phyloP scores from a whole-genome alignment of 2,113 vertebrate genomes.

The Zapornia atra region DNA sequence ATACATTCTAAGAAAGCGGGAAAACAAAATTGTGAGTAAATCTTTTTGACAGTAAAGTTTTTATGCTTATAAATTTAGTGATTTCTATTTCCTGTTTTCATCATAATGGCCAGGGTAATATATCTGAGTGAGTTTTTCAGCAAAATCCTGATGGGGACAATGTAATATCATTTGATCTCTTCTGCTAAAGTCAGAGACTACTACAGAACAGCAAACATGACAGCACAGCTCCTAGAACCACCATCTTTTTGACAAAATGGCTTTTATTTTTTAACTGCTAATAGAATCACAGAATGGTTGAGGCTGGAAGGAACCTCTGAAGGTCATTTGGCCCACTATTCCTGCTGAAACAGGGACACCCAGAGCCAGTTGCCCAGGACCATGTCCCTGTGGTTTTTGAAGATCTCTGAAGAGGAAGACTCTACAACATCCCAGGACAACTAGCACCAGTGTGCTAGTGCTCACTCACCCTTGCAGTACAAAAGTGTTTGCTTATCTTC shows the following conservation, averaged over 20 bases:
- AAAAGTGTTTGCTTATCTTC: not conserved
- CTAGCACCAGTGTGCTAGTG: not conserved
- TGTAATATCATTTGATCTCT: not conserved
- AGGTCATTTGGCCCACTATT: not conserved
- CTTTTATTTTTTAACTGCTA: not conserved
- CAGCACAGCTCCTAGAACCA: not conserved
- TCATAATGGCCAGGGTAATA: not conserved
- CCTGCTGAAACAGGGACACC: not conserved
- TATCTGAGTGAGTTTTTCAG: not conserved
- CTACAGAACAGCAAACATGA: not conserved
- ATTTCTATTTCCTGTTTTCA: not conserved
- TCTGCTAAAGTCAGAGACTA: not conserved
- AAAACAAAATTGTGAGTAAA: not conserved
- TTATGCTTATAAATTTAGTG: not conserved
- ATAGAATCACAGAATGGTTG: not conserved
- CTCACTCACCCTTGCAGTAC: accelerated
- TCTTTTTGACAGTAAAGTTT: not conserved
- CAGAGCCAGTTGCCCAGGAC: not conserved
- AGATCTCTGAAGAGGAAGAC: not conserved
- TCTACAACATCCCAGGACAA: not conserved
- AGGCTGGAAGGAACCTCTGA: not conserved
- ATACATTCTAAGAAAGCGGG: not conserved
- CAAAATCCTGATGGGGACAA: not conserved
- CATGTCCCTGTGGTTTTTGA: not conserved
- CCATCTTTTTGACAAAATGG: not conserved